phyloP scores from a whole-genome alignment of 2,113 vertebrate species.

The Panthera uncia region DNA sequence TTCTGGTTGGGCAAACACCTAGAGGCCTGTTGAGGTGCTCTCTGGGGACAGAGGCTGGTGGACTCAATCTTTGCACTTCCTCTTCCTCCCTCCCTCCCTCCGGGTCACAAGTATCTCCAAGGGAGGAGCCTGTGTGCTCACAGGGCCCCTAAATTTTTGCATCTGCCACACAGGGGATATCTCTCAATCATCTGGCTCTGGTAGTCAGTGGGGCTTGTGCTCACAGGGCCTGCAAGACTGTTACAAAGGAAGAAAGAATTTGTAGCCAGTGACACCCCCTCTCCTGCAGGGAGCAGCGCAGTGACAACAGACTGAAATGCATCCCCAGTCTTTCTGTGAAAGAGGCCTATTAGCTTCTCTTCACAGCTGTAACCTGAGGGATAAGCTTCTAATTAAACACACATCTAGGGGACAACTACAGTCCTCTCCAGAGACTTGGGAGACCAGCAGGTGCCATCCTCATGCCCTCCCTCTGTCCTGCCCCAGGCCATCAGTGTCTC shows the following conservation, averaged over 20 bases:
- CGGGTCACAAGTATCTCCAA: not conserved
- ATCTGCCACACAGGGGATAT: not conserved
- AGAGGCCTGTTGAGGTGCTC: not conserved
- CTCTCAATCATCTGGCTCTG: not conserved
- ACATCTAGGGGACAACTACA: not conserved
- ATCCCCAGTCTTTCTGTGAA: not conserved
- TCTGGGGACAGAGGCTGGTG: not conserved
- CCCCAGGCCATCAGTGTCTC: not conserved
- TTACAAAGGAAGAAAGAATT: not conserved
- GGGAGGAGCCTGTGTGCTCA: not conserved
- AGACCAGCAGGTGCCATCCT: not conserved
- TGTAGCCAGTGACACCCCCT: not conserved
- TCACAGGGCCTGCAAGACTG: not conserved
- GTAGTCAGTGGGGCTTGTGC: not conserved
- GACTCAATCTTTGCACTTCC: not conserved
- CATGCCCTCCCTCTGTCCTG: not conserved
- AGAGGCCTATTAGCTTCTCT: not conserved
- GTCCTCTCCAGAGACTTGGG: not conserved
- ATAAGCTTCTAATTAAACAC: not conserved
- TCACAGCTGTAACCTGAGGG: not conserved
- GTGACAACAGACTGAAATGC: not conserved
- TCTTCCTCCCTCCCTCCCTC: not conserved
- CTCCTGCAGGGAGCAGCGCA: not conserved
- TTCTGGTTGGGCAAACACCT: not conserved
- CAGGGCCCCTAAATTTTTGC: not conserved